A percentile compares a stretch with the other conserved stretches of the same genome.
Evolutionary conservation across 2,113 vertebrate species (phyloP).

Genomic region (Panthera uncia): DNA sequence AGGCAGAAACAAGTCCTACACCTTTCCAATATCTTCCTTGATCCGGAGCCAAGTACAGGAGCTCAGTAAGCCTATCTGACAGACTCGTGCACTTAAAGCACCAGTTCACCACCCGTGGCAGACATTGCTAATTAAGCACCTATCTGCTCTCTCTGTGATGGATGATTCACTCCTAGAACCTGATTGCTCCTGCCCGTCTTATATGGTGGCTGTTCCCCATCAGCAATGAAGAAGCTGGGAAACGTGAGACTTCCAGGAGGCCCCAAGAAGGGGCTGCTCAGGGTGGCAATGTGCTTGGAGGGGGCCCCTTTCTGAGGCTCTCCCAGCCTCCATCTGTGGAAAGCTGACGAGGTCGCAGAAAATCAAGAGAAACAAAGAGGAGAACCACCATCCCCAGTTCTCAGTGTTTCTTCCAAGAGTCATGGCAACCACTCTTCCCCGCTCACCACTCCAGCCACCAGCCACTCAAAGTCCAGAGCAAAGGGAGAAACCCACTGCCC

Average conservation of each 20-base stretch:
- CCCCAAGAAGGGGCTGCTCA: neutral
- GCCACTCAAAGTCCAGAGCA: slow-evolving; percentile 48
- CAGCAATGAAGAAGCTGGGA: neutral
- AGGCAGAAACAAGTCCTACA: neutral
- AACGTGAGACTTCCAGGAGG: neutral
- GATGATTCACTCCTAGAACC: neutral
- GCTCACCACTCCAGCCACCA: neutral
- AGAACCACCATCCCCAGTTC: neutral
- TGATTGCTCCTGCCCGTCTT: neutral
- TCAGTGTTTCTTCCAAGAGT: slow-evolving; percentile 31
- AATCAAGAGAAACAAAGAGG: neutral
- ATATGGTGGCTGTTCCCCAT: neutral
- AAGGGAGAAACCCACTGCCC: slow-evolving; percentile 58
- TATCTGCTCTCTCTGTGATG: neutral
- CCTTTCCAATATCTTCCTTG: neutral
- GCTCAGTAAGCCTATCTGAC: neutral
- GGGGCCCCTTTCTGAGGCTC: neutral
- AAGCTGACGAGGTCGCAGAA: neutral
- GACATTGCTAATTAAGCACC: slow-evolving; percentile 30
- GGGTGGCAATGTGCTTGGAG: neutral
- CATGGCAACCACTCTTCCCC: slow-evolving; percentile 59
- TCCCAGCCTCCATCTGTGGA: neutral
- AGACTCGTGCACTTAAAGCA: neutral
- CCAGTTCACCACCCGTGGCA: neutral
- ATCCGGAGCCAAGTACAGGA: neutral